Evolutionary conservation across 2,797 vertebrate genomes (phyloP).

Genomic region (Arctocebus calabarensis): DNA sequence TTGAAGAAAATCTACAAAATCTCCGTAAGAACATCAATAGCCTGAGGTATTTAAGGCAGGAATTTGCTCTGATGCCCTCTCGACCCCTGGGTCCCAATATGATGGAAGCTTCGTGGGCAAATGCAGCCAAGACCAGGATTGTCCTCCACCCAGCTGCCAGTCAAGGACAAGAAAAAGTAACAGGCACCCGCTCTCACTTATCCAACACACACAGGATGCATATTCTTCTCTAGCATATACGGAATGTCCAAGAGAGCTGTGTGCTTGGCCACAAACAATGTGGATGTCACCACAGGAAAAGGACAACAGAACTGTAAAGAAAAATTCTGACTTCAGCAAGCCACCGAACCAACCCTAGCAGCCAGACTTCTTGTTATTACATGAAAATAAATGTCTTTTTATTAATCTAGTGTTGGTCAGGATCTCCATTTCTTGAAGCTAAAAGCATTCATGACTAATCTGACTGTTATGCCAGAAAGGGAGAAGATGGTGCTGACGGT

Average conservation of each 20-base stretch:
- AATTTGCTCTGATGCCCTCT: not conserved
- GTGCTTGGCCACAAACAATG: not conserved
- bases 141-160: not conserved
- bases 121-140: not conserved
- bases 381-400: conserved; percentile 38
- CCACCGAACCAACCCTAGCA: not conserved
- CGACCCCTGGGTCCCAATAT: not conserved
- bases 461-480: not conserved
- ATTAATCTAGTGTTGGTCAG: not conserved
- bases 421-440: not conserved
- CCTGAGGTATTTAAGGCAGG: not conserved
- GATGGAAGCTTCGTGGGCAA: not conserved
- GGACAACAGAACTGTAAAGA: not conserved
- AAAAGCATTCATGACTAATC: conserved; percentile 1
- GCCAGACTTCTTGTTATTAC: not conserved
- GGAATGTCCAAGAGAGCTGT: not conserved
- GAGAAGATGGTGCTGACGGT: not conserved
- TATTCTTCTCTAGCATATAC: not conserved
- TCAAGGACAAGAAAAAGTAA: not conserved
- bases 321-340: not conserved
- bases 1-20: conserved; percentile 35
- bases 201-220: not conserved
- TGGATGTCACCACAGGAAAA: not conserved
- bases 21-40: not conserved
- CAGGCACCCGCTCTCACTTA: not conserved